Conservation (phyloP, 2,113 vertebrate genomes). For the Gnathonemus longibarbis region DNA sequence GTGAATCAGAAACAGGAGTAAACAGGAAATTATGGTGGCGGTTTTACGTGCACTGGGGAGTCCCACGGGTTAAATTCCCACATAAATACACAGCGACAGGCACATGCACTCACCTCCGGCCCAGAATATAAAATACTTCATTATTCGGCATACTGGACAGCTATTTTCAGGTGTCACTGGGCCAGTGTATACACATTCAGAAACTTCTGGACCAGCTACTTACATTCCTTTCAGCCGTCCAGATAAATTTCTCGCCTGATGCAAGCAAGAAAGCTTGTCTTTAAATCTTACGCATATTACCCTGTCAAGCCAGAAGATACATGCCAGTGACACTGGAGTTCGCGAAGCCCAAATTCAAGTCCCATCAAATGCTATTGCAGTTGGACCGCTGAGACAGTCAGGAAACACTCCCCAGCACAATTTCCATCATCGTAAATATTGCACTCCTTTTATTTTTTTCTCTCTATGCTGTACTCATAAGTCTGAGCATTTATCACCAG, state of each 20-base stretch:
- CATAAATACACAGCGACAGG: neutral
- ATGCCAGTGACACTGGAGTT: neutral
- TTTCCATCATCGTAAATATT: neutral
- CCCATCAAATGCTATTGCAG: neutral
- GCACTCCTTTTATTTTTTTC: neutral
- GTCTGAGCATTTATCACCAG: constrained; percentile 5
- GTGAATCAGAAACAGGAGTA: neutral
- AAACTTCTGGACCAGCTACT: neutral
- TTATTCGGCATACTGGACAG: neutral
- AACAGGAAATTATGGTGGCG: neutral
- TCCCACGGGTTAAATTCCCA: neutral
- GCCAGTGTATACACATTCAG: neutral
- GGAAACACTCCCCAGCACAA: neutral
- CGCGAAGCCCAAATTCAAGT: neutral
- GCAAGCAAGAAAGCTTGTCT: neutral
- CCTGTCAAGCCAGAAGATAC: neutral
- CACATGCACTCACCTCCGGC: neutral
- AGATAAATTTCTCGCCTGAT: neutral
- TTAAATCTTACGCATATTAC: neutral
- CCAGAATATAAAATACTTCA: constrained; percentile 1
- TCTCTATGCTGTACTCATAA: neutral
- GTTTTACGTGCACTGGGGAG: neutral
- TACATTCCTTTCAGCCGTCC: neutral
- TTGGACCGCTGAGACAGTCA: neutral
- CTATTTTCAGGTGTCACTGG: neutral